Evolutionary conservation across 2,797 vertebrate species (phyloP).

Genomic region (Malacoraja senta): DNA sequence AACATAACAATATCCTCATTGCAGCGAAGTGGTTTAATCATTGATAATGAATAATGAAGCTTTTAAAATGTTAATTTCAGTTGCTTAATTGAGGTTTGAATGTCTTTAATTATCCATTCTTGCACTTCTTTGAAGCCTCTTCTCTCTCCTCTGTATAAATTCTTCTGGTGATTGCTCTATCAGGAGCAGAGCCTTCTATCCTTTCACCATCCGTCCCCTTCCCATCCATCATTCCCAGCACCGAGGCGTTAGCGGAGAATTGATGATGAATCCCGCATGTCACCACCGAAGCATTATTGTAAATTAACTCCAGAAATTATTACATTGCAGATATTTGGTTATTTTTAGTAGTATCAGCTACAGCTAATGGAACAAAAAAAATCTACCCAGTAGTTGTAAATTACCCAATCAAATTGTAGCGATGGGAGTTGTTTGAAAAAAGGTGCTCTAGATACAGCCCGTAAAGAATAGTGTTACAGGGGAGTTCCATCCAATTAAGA

Average conservation of each 20-base stretch:
- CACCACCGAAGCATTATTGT: neutral
- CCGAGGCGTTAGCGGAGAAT: neutral
- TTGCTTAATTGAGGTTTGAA: constrained; percentile 31
- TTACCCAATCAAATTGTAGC: neutral
- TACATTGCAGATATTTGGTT: constrained; percentile 22
- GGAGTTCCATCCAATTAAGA: neutral
- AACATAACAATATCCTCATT: constrained; percentile 28
- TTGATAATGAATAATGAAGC: constrained; percentile 36
- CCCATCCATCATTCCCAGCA: constrained; percentile 22
- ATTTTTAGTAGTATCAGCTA: neutral
- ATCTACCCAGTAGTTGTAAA: neutral
- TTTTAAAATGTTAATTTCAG: constrained; percentile 36
- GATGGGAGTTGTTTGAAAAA: neutral
- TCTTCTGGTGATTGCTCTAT: neutral
- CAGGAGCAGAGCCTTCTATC: neutral
- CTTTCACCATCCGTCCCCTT: constrained; percentile 7
- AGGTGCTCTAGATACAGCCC: neutral
- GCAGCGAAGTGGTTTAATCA: constrained; percentile 24
- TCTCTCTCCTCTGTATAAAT: constrained; percentile 20
- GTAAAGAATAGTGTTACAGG: constrained; percentile 2
- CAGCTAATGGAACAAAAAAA: neutral
- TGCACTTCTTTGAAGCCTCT: constrained; percentile 35
- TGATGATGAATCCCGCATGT: neutral
- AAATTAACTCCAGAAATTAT: constrained; percentile 26
- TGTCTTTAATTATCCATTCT: constrained; percentile 30